phyloP scores from a whole-genome alignment of 2,888 invertebrate genomes.

The Mimas tiliae region DNA sequence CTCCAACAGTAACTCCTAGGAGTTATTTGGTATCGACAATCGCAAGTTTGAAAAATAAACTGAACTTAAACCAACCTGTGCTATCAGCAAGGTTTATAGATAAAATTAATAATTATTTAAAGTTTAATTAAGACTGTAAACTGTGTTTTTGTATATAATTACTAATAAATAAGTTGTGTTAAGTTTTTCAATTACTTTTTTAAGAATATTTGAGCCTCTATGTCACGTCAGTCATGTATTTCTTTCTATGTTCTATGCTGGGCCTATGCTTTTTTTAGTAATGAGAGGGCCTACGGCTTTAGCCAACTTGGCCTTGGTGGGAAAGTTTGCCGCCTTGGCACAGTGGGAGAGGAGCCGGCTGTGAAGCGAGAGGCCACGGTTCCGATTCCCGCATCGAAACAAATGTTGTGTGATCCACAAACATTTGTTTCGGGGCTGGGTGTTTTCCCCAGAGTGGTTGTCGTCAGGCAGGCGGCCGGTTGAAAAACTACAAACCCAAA shows the following conservation, averaged over 20 bases:
- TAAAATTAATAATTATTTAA: conserved; percentile 74
- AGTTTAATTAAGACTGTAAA: conserved; percentile 47
- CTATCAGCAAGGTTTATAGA: conserved; percentile 65
- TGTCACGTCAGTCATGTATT: not conserved
- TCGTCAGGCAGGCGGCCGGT: too few species aligned
- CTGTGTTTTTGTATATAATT: conserved; percentile 5
- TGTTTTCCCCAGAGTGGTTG: too few species aligned
- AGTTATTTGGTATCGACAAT: conserved; percentile 67
- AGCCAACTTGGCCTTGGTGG: too few species aligned
- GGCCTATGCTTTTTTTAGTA: not conserved
- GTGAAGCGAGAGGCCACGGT: too few species aligned
- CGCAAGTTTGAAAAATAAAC: conserved; percentile 61
- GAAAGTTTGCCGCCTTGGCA: too few species aligned
- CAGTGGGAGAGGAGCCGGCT: too few species aligned
- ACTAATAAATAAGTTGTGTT: conserved; percentile 4
- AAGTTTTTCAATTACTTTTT: not conserved
- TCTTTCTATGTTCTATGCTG: not conserved
- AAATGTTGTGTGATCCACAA: too few species aligned
- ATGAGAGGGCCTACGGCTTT: too few species aligned
- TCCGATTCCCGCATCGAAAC: too few species aligned
- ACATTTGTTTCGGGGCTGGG: too few species aligned
- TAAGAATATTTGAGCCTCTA: not conserved
- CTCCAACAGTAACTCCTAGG: conserved; percentile 46
- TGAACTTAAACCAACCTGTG: conserved; percentile 49
- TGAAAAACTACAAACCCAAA: too few species aligned